Evolutionary conservation across 2,797 vertebrate genomes (phyloP).

Genomic region (Acanthornis magna): DNA sequence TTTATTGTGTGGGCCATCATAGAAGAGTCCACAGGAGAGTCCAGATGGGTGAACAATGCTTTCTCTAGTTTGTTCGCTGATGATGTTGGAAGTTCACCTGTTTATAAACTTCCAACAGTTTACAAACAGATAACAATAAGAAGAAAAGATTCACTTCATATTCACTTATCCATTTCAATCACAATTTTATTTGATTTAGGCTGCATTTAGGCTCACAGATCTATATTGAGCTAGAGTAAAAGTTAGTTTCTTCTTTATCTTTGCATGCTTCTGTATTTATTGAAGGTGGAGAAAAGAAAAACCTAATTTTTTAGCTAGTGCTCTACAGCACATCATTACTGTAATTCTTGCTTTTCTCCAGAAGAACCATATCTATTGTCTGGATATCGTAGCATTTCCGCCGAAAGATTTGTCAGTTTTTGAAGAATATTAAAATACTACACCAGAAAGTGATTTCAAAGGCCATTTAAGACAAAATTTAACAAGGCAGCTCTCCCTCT

Average conservation of each 20-base stretch:
- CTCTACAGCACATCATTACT: neutral
- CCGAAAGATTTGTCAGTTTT: neutral
- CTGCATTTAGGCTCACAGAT: neutral
- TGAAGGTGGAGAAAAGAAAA: neutral
- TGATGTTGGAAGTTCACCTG: no score
- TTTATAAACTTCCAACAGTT: neutral
- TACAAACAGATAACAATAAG: neutral
- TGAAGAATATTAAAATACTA: neutral
- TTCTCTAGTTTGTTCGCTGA: neutral
- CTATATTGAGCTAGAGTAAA: neutral
- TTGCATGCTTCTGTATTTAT: neutral
- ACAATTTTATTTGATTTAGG: neutral
- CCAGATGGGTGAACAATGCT: neutral
- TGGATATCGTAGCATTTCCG: neutral
- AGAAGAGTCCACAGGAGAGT: neutral
- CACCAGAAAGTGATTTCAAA: conserved; percentile 14
- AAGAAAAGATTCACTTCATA: neutral
- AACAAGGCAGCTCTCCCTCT: neutral
- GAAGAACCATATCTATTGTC: neutral
- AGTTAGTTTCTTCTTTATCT: neutral
- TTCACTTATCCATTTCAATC: neutral
- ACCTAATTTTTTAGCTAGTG: neutral
- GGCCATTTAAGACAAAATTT: neutral
- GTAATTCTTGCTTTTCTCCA: neutral
- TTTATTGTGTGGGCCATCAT: neutral